phyloP scores from a whole-genome alignment of 2,888 invertebrate species.

The Agrochola lota region DNA sequence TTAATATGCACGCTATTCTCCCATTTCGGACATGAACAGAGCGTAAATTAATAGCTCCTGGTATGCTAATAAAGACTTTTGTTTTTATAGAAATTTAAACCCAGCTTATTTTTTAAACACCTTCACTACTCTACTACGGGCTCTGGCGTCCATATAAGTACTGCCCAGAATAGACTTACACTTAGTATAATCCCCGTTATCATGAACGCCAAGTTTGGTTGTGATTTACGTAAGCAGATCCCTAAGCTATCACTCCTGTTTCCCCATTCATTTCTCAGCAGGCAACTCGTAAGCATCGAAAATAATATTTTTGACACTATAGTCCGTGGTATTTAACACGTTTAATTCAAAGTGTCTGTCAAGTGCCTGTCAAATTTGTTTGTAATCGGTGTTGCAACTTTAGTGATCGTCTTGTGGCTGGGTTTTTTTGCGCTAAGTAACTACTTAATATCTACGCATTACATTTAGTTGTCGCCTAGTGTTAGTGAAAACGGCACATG shows the following conservation, averaged over 20 bases:
- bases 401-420: neutral
- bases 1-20: conserved; percentile 1
- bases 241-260: too few relatives aligned
- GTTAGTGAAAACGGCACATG: neutral
- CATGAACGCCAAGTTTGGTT: too few relatives aligned
- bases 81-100: too few relatives aligned
- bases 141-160: too few relatives aligned
- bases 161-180: too few relatives aligned
- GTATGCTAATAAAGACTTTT: neutral
- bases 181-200: too few relatives aligned
- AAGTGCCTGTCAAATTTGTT: neutral
- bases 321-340: too few relatives aligned
- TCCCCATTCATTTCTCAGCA: neutral
- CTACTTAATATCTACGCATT: neutral
- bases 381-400: neutral
- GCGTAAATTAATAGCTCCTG: neutral
- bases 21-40: neutral
- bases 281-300: neutral
- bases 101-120: too few relatives aligned
- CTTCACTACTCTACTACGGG: too few relatives aligned
- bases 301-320: neutral
- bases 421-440: neutral
- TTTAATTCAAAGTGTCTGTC: neutral
- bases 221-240: too few relatives aligned
- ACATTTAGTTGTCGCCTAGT: neutral